phyloP scores from a whole-genome alignment of 2,888 invertebrate species.

The Leptura quadrifasciata region DNA sequence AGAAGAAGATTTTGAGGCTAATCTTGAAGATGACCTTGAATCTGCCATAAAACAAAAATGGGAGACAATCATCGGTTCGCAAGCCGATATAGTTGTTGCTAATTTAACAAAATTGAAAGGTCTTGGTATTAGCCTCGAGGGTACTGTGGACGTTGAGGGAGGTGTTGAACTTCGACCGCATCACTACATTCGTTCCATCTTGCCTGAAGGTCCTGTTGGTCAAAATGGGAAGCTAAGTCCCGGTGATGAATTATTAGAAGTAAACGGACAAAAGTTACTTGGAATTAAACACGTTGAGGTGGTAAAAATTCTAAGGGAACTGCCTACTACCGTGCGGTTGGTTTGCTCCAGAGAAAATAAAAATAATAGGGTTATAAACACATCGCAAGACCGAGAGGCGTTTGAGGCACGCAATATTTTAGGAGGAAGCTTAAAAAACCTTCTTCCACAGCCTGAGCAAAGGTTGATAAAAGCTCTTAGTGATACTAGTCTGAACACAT shows the following conservation, averaged over 20 bases:
- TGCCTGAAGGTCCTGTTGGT: slow-evolving; percentile 97
- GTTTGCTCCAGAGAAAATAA: slow-evolving; percentile 88
- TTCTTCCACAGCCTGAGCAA: slow-evolving; percentile 75
- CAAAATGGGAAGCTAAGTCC: slow-evolving; percentile 91
- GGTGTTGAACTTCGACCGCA: slow-evolving; percentile 98
- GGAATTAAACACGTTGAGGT: slow-evolving; percentile 98
- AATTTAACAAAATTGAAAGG: slow-evolving; percentile 93
- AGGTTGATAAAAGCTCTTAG: slow-evolving; percentile 93
- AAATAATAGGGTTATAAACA: slow-evolving; percentile 82
- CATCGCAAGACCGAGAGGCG: slow-evolving; percentile 84
- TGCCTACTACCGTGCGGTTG: slow-evolving; percentile 92
- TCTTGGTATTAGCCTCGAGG: slow-evolving; percentile 97
- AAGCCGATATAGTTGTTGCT: slow-evolving; percentile 91
- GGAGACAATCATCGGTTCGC: slow-evolving; percentile 87
- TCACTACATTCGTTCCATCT: slow-evolving; percentile 97
- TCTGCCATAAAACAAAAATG: slow-evolving; percentile 87
- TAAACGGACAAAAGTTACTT: slow-evolving; percentile 92
- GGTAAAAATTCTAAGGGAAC: slow-evolving; percentile 93
- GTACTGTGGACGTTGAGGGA: slow-evolving; percentile 97
- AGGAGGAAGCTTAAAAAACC: slow-evolving; percentile 90
- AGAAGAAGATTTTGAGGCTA: slow-evolving; percentile 72
- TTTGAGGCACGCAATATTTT: slow-evolving; percentile 89
- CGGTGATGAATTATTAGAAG: slow-evolving; percentile 97
- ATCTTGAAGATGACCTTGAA: slow-evolving; percentile 73
- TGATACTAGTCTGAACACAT: slow-evolving; percentile 93